These are phyloP conservation scores for Palythoa grandiflora DNA, from an alignment of 92 coral and sea anemone genomes.

Conservation along the genomic window DNA sequence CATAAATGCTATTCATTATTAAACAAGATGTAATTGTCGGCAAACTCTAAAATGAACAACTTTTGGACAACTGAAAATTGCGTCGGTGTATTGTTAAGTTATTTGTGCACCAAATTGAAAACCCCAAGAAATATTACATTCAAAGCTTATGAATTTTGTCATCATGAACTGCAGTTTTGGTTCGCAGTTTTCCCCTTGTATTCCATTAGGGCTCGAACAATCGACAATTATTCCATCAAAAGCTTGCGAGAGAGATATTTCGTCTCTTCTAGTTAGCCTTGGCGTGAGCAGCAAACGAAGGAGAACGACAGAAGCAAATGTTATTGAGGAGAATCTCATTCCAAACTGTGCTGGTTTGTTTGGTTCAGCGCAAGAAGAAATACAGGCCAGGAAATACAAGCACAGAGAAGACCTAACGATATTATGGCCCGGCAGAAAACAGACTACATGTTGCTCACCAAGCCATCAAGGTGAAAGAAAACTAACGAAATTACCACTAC, in stretches of 20 bases:
- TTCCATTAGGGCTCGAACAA: neutral
- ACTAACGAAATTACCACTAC: slow-evolving; percentile 13
- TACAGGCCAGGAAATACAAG: slow-evolving; percentile 24
- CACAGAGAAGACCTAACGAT: slow-evolving; percentile 49
- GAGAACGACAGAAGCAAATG: neutral
- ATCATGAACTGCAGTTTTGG: neutral
- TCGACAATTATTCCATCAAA: neutral
- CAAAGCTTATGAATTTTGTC: neutral
- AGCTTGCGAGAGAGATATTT: neutral
- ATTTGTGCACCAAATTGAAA: neutral
- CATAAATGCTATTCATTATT: neutral
- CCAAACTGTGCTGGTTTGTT: slow-evolving; percentile 48
- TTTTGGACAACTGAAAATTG: neutral
- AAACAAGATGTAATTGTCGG: neutral
- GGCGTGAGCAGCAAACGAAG: neutral
- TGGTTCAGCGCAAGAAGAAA: neutral
- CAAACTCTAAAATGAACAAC: neutral
- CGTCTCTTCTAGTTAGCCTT: neutral
- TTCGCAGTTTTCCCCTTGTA: neutral
- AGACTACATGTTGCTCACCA: slow-evolving; percentile 49
- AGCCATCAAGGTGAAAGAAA: slow-evolving; percentile 40
- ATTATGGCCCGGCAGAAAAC: slow-evolving; percentile 62
- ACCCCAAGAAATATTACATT: neutral
- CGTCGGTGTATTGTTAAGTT: neutral
- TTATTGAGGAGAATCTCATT: neutral